Conservation (phyloP, 1,140 invertebrate species). For the Littorina saxatilis region DNA sequence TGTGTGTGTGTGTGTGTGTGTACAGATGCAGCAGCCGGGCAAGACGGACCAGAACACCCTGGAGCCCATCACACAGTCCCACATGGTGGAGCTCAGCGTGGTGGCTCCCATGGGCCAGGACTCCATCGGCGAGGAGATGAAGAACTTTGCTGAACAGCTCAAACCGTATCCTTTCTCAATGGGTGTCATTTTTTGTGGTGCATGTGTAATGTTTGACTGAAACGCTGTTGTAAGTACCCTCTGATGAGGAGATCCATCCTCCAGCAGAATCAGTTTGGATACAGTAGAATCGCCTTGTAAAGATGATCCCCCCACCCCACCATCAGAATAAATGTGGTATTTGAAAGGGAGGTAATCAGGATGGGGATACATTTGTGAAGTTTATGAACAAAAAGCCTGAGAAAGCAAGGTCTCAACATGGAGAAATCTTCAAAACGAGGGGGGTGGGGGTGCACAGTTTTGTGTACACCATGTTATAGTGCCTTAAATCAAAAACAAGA, state of each 20-base stretch:
- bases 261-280: not conserved
- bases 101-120: conserved; percentile 93
- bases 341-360: not conserved
- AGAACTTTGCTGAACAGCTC: conserved; percentile 95
- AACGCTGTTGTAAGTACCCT: not conserved
- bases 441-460: no score
- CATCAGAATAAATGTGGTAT: not conserved
- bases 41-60: conserved; percentile 80
- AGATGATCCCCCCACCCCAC: not conserved
- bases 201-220: not conserved
- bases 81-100: conserved; percentile 96
- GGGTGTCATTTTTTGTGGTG: not conserved
- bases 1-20: no score
- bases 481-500: no score
- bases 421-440: no score
- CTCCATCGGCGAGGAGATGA: conserved; percentile 96
- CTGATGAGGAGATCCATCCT: not conserved
- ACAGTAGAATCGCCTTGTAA: not conserved
- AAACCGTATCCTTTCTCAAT: conserved; percentile 81
- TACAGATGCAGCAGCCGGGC: conserved; percentile 81
- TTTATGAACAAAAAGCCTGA: no score
- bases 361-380: not conserved
- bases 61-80: conserved; percentile 93
- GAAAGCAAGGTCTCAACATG: no score
- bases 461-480: no score